Base-by-base conservation (phyloP, 2,888 invertebrate genomes). In the Ariolimax columbianus region DNA sequence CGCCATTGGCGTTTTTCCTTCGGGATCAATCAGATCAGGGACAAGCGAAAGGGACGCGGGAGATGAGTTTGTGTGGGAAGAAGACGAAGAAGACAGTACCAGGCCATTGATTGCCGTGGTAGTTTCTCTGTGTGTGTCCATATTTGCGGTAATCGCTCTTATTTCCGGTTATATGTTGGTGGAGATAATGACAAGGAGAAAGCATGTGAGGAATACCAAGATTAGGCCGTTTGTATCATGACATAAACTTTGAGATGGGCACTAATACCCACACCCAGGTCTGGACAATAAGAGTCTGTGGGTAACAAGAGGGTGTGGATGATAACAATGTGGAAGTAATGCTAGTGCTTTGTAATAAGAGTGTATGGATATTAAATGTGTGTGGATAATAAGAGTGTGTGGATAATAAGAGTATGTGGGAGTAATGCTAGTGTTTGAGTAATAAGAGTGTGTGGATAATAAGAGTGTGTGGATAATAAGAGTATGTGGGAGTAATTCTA, bases 211-310 rank as follows among this genome's bases (percentile, higher is more conserved):
- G 38, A 88, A 88, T 81, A 87, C 89, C 23, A 89, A 88, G 82
- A 89, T 89, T 51, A 77, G 89, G 82, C 89, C 89, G 4, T 89
- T 89, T 73, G 88, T 89, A n/a, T 89, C 89, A 51, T 89, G 89
- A 89, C 75, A 75, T 73, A 36, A 70, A 17, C 17, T 55, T 19
- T 55, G 23, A n/a, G n/a, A n/a, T n/a, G n/a, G n/a, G n/a, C n/a
- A n/a, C n/a, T n/a, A n/a, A n/a, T n/a, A n/a, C n/a, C n/a, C n/a
- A n/a, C n/a, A n/a, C n/a, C n/a, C n/a, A n/a, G n/a, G n/a, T n/a
- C n/a, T n/a, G n/a, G n/a, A n/a, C n/a, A n/a, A n/a, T n/a, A n/a
- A n/a, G n/a, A n/a, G 23, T 17, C 17, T 55, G 55, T 55, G 6
- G 19, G 14, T 33, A 66, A 66, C 30, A 14, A 66, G 30, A 66